Conservation (phyloP, 2,113 vertebrate genomes). For the Thymallus thymallus region DNA sequence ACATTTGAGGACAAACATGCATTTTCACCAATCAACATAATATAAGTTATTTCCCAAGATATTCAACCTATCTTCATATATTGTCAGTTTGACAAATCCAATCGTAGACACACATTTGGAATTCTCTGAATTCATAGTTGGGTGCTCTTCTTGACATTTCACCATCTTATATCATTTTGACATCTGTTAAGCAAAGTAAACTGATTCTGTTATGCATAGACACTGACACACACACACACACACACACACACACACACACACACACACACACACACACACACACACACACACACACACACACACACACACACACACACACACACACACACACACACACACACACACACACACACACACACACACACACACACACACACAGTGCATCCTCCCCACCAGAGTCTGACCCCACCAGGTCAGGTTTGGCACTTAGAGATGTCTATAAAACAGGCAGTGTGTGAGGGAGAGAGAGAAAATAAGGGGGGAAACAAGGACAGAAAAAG, state of each 20-base stretch:
- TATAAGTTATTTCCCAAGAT: too few relatives aligned
- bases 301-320: too few relatives aligned
- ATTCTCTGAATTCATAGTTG: slow-evolving; percentile 76
- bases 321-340: too few relatives aligned
- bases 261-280: too few relatives aligned
- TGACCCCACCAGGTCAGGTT: slow-evolving; percentile 25
- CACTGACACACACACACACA: too few relatives aligned
- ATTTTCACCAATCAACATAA: background rate
- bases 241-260: too few relatives aligned
- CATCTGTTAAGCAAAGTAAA: slow-evolving; percentile 17
- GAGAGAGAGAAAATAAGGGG: background rate
- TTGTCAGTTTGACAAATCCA: slow-evolving; percentile 27
- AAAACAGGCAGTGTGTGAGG: background rate
- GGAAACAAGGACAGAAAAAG: too few relatives aligned
- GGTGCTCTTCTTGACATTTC: slow-evolving; percentile 35
- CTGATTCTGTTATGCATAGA: too few relatives aligned
- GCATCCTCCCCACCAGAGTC: background rate
- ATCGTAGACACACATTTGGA: slow-evolving; percentile 58
- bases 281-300: too few relatives aligned
- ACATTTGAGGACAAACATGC: background rate
- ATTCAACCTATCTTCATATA: too few relatives aligned
- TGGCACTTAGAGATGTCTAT: slow-evolving; percentile 42
- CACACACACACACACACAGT: too few relatives aligned
- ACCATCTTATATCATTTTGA: slow-evolving; percentile 61
- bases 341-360: too few relatives aligned